A percentile compares a stretch with the other conserved stretches of the same genome.
Evolutionary conservation across 2,797 vertebrate genomes (phyloP).

Genomic region (Prunella strophiata): DNA sequence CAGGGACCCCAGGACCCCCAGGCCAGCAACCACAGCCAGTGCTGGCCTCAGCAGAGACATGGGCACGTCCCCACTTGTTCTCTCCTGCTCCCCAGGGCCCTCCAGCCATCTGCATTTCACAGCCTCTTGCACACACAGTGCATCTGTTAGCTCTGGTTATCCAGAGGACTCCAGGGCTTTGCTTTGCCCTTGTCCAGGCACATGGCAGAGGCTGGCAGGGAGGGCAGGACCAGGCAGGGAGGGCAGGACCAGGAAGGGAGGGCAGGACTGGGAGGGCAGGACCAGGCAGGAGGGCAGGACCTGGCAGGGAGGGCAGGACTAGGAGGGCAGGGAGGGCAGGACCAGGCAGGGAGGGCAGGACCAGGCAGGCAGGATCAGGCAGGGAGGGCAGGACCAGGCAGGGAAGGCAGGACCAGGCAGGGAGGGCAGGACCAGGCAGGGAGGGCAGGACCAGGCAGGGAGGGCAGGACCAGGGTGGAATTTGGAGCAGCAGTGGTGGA

Average conservation of each 20-base stretch:
- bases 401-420: background rate
- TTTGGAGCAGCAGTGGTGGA: too few relatives aligned
- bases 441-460: too few relatives aligned
- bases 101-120: constrained; percentile 30
- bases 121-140: background rate
- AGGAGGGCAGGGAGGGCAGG: background rate
- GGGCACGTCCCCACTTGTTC: background rate
- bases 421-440: too few relatives aligned
- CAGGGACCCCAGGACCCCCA: background rate
- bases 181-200: background rate
- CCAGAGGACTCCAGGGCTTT: background rate
- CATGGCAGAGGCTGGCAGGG: background rate
- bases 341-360: too few relatives aligned
- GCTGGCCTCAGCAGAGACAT: background rate
- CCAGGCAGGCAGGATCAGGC: too few relatives aligned
- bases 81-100: background rate
- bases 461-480: background rate
- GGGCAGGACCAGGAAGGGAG: background rate
- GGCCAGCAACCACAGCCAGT: background rate
- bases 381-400: too few relatives aligned
- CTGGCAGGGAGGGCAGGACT: background rate
- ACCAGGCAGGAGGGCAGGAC: too few relatives aligned
- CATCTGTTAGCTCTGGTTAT: background rate
- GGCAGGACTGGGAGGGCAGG: background rate
- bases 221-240: background rate